Conservation (phyloP, 2,113 vertebrate species). For the Lycaon pictus region DNA sequence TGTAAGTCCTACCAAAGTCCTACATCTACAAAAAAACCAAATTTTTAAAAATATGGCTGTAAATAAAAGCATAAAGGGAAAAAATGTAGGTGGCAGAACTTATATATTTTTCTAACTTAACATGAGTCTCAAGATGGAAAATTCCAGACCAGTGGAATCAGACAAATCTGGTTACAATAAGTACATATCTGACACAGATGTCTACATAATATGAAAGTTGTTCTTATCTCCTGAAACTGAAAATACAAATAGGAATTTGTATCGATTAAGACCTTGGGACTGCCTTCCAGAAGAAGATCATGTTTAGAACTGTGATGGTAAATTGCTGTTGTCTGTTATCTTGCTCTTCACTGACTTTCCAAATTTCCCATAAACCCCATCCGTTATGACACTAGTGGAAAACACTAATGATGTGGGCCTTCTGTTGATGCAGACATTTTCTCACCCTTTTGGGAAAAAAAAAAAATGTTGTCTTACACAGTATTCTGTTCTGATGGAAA, state of each 20-base stretch:
- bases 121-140: neutral
- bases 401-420: neutral
- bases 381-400: neutral
- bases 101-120: neutral
- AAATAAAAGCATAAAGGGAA: neutral
- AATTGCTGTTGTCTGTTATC: neutral
- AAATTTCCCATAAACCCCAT: neutral
- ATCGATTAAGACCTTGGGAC: neutral
- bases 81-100: neutral
- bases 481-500: neutral
- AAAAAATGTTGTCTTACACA: neutral
- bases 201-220: neutral
- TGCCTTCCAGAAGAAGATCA: neutral
- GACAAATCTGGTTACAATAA: neutral
- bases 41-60: neutral
- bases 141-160: neutral
- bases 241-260: neutral
- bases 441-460: neutral
- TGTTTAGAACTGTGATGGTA: neutral
- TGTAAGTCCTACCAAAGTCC: neutral
- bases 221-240: neutral
- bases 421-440: neutral
- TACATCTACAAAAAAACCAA: neutral
- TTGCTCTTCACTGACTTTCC: neutral
- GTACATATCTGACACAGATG: neutral